Evolutionary conservation across 2,113 vertebrate genomes (phyloP).

Genomic region (Camelus dromedarius): DNA sequence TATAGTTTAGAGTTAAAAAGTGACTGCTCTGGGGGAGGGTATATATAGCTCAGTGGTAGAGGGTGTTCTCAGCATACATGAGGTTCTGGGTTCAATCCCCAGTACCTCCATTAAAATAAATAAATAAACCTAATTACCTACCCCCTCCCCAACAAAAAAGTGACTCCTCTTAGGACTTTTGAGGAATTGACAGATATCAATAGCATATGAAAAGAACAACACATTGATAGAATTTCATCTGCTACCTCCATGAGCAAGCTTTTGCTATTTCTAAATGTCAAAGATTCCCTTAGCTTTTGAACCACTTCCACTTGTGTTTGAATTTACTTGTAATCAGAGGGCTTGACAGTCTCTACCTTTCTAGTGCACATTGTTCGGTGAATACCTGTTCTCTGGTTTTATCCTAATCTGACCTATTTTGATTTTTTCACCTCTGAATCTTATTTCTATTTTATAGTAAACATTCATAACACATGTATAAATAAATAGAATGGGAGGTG

Average conservation of each 20-base stretch:
- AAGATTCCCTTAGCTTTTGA: neutral
- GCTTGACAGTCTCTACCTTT: neutral
- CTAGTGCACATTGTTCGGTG: neutral
- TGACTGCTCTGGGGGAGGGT: neutral
- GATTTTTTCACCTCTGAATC: neutral
- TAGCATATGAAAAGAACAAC: neutral
- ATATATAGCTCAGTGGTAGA: no score
- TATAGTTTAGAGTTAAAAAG: neutral
- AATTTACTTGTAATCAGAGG: neutral
- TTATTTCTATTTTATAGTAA: constrained; percentile 28
- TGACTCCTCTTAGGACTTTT: neutral
- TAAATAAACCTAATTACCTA: no score
- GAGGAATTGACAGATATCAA: neutral
- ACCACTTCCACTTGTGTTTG: neutral
- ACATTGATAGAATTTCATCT: neutral
- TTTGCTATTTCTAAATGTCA: neutral
- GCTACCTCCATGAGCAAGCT: neutral
- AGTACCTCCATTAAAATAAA: no score
- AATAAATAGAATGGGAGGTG: neutral
- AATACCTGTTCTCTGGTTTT: neutral
- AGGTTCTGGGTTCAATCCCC: no score
- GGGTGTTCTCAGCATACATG: no score
- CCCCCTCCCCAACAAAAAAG: neutral
- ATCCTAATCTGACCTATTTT: neutral
- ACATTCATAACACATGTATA: neutral